Base-by-base conservation (phyloP, 2,888 invertebrate species). In the Tipula helvola region DNA sequence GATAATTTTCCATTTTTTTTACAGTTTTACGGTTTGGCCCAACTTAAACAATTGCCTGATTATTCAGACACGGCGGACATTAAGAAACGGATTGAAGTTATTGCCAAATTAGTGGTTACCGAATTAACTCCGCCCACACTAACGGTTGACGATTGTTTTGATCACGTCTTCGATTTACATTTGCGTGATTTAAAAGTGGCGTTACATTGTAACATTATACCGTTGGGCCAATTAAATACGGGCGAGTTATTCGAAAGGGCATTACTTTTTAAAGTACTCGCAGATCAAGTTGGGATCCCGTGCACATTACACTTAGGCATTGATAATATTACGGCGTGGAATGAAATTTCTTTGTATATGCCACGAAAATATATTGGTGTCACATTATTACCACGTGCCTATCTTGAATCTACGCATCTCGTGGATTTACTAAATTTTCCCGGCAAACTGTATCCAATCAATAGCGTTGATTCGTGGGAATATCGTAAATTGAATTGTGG, bases 191-290 rank as follows among this genome's bases (percentile, higher is more conserved):
- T 93, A 39, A 93, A 93, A 91, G 86, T 88, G 0, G 90, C 90
- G 0, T 88, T 92, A 5, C 89, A 90, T 36, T 92, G 92, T 0
- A 92, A 92, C 44, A 91, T 94, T 4, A 91, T 95, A 7, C 94
- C 94, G 0, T 87, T 95, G 3, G 95, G 95, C 0, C 91, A 90
- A 89, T 90, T 95, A 86, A 92, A 92, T 10, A 93, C 93, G 84
- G 95, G 95, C 1, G 93, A 93, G 0, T 91, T 92, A 16, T 90
- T 95, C 83, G 95, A 95, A 89, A 91, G 95, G 1, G 93, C 95
- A 0, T 85, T 95, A 3, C 91, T 95, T 36, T 95, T 94, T 91
- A 95, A 95, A 90, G 92, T 92, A 0, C 89, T 95, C 36, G 94
- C 95, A 0, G 95, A 95, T 89, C 92, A 93, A 83, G 90, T 94